Percentiles rank a stretch among this genome's conserved stretches.
These are phyloP conservation scores for Buathra laborator DNA, from an alignment of 2,888 invertebrate species.

Conservation along the genomic window DNA sequence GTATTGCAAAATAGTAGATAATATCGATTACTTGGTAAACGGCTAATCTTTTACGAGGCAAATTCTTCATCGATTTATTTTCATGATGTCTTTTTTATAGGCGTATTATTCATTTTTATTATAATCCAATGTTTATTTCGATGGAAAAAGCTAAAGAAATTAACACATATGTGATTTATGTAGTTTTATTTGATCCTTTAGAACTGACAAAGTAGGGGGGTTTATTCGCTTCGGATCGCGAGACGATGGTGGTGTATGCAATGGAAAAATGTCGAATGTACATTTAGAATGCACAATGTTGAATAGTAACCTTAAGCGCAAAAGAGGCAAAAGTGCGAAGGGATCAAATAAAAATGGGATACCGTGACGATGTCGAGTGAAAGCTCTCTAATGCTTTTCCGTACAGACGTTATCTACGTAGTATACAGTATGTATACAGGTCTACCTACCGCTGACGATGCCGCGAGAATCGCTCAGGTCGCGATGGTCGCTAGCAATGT, in stretches of 20 bases:
- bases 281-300: neutral
- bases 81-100: too few relatives aligned
- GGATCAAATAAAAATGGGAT: neutral
- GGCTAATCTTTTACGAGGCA: neutral
- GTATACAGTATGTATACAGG: neutral
- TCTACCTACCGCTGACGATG: conserved; percentile 33
- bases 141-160: too few relatives aligned
- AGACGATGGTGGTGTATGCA: neutral
- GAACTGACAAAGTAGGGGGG: neutral
- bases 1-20: neutral
- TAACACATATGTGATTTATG: too few relatives aligned
- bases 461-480: conserved; percentile 15
- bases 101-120: too few relatives aligned
- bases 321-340: conserved; percentile 8
- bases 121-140: too few relatives aligned
- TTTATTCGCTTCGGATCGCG: neutral
- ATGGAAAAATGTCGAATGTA: neutral
- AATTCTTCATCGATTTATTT: neutral
- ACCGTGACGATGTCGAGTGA: neutral
- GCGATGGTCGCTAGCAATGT: conserved; percentile 45
- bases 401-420: neutral
- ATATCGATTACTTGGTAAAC: neutral
- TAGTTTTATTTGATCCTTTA: neutral
- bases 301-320: neutral
- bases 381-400: conserved; percentile 39